Evolutionary conservation across 2,888 invertebrate species (phyloP), one percentile per base, ranked within the genome.

Genomic region (Thelaira solivaga): DNA sequence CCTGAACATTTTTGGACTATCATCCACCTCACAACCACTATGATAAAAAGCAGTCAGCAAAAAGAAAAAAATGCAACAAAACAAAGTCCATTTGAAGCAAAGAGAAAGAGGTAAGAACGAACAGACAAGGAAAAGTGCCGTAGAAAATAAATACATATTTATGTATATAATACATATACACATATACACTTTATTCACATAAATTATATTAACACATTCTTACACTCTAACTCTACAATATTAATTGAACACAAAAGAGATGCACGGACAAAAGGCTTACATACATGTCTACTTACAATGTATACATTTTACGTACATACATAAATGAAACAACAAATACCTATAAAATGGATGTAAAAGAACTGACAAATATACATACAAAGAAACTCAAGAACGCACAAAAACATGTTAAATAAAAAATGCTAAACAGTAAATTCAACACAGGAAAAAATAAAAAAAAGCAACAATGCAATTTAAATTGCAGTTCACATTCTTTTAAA

Each of bases 151-250:
- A 34, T 34, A 34, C 7, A 10, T 31, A 31, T 8, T 2, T 31
- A 31, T 7, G 18, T 18, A 41, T 3, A 16, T 41, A 41, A 31
- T 31, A 10, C 10, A 31, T 31, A 10, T 31, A 31, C 10, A 10
- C 10, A 31, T 31, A 57, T 64, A 49, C 59, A 62, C 26, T 76
- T 68, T 51, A 76, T 76, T 49, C 36, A 76, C 51, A 69, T 69
- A 76, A 69, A 68, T 68, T 67, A 64, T 24, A 39, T 24, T n/a
- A n/a, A 45, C n/a, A 47, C 36, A 45, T 26, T 31, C 31, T 29
- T 45, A 26, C 59, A 22, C n/a, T n/a, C 8, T 3, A 59, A 59
- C 24, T 41, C 55, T n/a, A n/a, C n/a, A n/a, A n/a, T n/a, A 31
- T n/a, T 31, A 53, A 34, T 10, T 34, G 22, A 29, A 8, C 7